phyloP scores from a whole-genome alignment of 2,113 vertebrate genomes.

The Todiramphus chloris region DNA sequence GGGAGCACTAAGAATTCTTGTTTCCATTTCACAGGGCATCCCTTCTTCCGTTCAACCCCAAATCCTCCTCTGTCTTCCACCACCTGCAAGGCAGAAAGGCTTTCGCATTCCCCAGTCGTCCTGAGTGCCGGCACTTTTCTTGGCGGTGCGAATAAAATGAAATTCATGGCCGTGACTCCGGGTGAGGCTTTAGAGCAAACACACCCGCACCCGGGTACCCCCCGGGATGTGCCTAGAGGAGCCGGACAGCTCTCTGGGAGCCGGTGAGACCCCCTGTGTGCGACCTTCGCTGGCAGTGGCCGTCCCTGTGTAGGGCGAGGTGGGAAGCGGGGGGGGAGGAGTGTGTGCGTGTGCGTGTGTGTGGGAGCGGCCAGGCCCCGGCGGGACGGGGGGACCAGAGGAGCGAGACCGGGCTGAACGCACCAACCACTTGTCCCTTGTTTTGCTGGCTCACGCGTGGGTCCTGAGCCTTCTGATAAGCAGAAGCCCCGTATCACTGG shows the following conservation, averaged over 20 bases:
- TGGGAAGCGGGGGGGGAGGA: too few relatives aligned
- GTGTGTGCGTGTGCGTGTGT: too few relatives aligned
- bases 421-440: not conserved
- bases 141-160: not conserved
- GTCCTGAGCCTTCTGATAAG: not conserved
- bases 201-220: not conserved
- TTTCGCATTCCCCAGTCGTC: not conserved
- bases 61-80: not conserved
- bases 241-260: rapidly evolving
- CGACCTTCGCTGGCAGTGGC: not conserved
- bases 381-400: not conserved
- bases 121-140: not conserved
- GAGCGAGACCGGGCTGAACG: not conserved
- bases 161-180: not conserved
- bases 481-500: not conserved
- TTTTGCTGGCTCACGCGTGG: not conserved
- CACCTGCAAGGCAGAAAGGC: not conserved
- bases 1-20: not conserved
- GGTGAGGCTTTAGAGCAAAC: not conserved
- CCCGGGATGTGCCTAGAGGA: not conserved
- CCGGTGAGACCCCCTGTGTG: not conserved
- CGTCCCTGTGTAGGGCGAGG: rapidly evolving
- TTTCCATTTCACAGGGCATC: not conserved
- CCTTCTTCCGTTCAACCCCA: not conserved
- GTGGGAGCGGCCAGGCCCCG: too few relatives aligned